phyloP scores from a whole-genome alignment of 2,797 vertebrate genomes.

The Falco columbarius region DNA sequence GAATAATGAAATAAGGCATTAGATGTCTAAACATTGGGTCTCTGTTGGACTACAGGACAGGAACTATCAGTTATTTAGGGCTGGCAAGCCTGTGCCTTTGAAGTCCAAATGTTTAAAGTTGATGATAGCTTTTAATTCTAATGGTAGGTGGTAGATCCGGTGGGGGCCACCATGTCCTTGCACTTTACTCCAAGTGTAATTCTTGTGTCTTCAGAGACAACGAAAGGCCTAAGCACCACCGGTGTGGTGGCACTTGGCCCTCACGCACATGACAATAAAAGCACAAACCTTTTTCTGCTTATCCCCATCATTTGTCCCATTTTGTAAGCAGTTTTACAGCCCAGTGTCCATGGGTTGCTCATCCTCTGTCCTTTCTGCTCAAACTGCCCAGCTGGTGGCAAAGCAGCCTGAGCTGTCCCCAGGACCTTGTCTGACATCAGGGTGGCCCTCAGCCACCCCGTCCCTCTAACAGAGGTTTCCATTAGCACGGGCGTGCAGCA shows the following conservation, averaged over 20 bases:
- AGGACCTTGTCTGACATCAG: neutral
- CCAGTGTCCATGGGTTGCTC: neutral
- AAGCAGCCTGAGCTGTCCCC: neutral
- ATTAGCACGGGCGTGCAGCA: fast-evolving
- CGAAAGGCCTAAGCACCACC: neutral
- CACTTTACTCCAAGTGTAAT: neutral
- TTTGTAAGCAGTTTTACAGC: neutral
- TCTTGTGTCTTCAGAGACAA: neutral
- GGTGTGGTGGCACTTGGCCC: neutral
- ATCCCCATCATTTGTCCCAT: neutral
- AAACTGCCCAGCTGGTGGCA: neutral
- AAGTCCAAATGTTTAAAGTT: neutral
- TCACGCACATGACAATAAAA: neutral
- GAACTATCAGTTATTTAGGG: neutral
- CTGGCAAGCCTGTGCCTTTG: neutral
- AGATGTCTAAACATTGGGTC: neutral
- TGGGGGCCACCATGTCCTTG: neutral
- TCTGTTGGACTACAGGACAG: neutral
- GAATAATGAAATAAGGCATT: conserved; percentile 18
- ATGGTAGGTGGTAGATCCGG: neutral
- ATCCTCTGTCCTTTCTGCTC: neutral
- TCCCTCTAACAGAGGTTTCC: neutral
- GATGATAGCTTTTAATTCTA: neutral
- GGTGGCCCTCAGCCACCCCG: neutral
- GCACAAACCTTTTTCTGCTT: neutral